These are phyloP conservation scores for Drosophila fungiperda DNA, from an alignment of 2,888 invertebrate genomes.

Conservation along the genomic window DNA sequence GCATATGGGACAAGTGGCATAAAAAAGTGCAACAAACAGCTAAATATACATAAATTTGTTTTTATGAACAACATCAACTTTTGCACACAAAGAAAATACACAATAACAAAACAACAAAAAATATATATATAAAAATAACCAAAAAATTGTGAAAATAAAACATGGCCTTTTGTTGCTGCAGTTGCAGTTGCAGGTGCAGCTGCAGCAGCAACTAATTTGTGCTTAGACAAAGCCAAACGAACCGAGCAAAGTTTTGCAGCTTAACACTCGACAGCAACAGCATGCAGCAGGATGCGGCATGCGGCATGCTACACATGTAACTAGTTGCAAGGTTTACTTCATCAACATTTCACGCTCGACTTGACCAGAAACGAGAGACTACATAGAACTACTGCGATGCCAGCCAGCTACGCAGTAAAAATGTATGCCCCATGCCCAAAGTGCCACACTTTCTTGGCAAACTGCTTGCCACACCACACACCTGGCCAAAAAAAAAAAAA, in stretches of 20 bases:
- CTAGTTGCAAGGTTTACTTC: conserved; percentile 67
- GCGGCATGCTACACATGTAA: conserved; percentile 51
- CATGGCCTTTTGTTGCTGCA: conserved; percentile 47
- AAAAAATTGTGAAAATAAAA: conserved; percentile 10
- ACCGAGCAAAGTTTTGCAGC: conserved; percentile 51
- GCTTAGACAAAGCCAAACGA: conserved; percentile 61
- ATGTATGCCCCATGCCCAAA: conserved; percentile 52
- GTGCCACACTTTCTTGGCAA: conserved; percentile 12
- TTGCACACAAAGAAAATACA: conserved; percentile 35
- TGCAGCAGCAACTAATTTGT: conserved; percentile 68
- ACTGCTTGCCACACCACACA: conserved; percentile 48
- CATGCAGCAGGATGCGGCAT: conserved; percentile 16
- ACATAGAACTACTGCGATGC: conserved; percentile 39
- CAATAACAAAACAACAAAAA: conserved; percentile 19
- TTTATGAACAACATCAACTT: conserved; percentile 69
- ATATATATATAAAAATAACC: not conserved
- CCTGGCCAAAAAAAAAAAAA: conserved; percentile 50
- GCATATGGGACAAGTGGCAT: conserved; percentile 71
- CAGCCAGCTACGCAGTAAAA: conserved; percentile 66
- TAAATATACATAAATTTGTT: conserved; percentile 65
- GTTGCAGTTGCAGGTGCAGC: conserved; percentile 32
- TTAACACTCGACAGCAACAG: conserved; percentile 57
- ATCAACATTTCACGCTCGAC: conserved; percentile 78
- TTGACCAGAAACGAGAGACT: conserved; percentile 43
- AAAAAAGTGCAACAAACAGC: conserved; percentile 60